Evolutionary conservation across 1,140 invertebrate species (phyloP).

Genomic region (Dreissena rostriformis): DNA sequence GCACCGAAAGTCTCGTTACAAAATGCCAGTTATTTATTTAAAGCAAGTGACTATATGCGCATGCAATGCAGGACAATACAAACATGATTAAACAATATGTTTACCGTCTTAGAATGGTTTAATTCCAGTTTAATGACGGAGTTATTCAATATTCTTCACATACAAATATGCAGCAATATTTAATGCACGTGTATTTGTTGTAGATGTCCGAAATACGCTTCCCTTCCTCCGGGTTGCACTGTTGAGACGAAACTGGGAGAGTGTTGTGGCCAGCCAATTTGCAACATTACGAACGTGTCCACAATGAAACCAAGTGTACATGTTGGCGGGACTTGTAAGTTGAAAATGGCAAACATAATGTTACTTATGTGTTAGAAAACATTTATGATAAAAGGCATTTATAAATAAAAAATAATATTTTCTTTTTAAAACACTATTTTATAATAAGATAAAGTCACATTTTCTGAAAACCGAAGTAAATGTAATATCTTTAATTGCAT

Average conservation of each 20-base stretch:
- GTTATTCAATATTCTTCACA: background rate
- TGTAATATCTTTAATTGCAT: background rate
- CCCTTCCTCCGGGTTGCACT: conserved; percentile 62
- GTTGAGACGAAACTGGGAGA: conserved; percentile 57
- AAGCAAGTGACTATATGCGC: no score
- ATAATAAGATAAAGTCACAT: no score
- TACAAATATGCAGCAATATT: background rate
- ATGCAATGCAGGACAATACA: background rate
- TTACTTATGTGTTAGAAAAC: background rate
- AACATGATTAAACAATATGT: background rate
- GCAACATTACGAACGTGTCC: conserved; percentile 50
- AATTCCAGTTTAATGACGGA: background rate
- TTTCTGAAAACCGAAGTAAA: background rate
- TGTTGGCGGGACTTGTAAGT: conserved; percentile 56
- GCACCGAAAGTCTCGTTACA: no score
- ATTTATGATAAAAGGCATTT: background rate
- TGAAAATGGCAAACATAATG: background rate
- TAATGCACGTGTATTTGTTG: background rate
- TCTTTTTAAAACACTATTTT: background rate
- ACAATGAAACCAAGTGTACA: conserved; percentile 42
- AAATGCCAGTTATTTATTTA: no score
- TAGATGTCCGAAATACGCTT: conserved; percentile 65
- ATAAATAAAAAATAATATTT: background rate
- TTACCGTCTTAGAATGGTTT: background rate
- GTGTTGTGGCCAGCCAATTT: conserved; percentile 64